These are phyloP conservation scores for Brachionus sp. DNA, from an alignment of 1,140 invertebrate genomes.

Conservation along the genomic window DNA sequence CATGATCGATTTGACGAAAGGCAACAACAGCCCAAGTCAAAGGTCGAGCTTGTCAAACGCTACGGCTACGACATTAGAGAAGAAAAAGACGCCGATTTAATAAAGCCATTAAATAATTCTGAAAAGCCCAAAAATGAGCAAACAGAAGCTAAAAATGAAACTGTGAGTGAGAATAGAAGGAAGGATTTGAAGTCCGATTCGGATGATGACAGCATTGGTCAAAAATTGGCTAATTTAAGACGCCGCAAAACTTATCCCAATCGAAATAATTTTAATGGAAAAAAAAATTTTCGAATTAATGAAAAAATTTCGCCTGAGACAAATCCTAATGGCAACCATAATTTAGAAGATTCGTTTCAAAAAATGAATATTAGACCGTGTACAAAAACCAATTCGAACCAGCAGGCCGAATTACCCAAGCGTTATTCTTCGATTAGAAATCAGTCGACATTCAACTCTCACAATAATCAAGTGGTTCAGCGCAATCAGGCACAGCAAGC, in stretches of 20 bases:
- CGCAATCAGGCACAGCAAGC: not conserved
- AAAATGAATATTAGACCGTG: not conserved
- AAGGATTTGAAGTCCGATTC: not conserved
- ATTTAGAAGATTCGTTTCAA: not conserved
- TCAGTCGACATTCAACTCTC: not conserved
- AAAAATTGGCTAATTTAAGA: not conserved
- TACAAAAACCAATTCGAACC: not conserved
- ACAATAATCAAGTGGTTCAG: not conserved
- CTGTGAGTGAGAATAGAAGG: not conserved
- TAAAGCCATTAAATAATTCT: not conserved
- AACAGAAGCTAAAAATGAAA: not conserved
- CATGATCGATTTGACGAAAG: conserved; percentile 39
- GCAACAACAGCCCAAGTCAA: conserved; percentile 33
- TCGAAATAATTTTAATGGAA: not conserved
- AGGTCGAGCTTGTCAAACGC: conserved; percentile 17
- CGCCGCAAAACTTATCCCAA: not conserved
- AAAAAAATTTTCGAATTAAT: not conserved
- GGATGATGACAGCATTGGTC: not conserved
- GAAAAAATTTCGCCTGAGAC: not conserved
- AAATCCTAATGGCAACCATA: not conserved
- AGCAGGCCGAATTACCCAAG: not conserved
- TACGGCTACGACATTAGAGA: conserved; percentile 43
- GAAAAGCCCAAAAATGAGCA: not conserved
- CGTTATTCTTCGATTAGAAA: conserved; percentile 7
- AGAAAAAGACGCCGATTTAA: conserved; percentile 5